Conservation (phyloP, 2,113 vertebrate species). For the Cebus imitator region DNA sequence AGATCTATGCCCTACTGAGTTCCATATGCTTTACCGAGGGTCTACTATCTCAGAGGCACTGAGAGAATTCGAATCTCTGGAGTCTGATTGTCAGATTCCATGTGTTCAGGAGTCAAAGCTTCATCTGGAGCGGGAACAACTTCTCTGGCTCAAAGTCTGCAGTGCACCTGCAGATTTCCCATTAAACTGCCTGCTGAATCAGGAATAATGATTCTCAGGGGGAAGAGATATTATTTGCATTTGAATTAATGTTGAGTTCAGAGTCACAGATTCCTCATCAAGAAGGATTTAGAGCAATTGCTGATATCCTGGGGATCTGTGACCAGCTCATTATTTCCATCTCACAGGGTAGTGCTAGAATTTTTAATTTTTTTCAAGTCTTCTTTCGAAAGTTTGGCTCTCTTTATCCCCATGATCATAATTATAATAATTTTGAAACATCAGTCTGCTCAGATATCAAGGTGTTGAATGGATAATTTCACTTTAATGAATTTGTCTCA, state of each 20-base stretch:
- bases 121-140: neutral
- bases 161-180: slow-evolving; percentile 64
- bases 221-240: slow-evolving; percentile 75
- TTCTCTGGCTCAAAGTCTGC: slow-evolving; percentile 27
- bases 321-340: slow-evolving; percentile 69
- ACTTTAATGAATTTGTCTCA: slow-evolving; percentile 83
- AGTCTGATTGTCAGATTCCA: neutral
- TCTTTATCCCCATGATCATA: slow-evolving; percentile 78
- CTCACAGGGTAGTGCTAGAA: slow-evolving; percentile 62
- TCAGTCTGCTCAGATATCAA: slow-evolving; percentile 81
- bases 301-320: slow-evolving; percentile 67
- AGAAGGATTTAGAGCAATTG: slow-evolving; percentile 53
- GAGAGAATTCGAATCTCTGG: neutral
- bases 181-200: slow-evolving; percentile 70
- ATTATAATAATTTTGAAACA: slow-evolving; percentile 78
- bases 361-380: slow-evolving; percentile 69
- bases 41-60: neutral
- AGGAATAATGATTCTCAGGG: slow-evolving; percentile 68
- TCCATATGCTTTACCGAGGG: neutral
- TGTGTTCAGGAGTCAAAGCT: neutral
- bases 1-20: neutral
- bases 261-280: slow-evolving; percentile 63
- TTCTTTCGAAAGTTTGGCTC: slow-evolving; percentile 64
- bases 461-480: slow-evolving; percentile 80
- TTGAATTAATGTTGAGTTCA: slow-evolving; percentile 74